Base-by-base conservation (phyloP, 2,797 vertebrate genomes). In the Eleutherodactylus coqui region DNA sequence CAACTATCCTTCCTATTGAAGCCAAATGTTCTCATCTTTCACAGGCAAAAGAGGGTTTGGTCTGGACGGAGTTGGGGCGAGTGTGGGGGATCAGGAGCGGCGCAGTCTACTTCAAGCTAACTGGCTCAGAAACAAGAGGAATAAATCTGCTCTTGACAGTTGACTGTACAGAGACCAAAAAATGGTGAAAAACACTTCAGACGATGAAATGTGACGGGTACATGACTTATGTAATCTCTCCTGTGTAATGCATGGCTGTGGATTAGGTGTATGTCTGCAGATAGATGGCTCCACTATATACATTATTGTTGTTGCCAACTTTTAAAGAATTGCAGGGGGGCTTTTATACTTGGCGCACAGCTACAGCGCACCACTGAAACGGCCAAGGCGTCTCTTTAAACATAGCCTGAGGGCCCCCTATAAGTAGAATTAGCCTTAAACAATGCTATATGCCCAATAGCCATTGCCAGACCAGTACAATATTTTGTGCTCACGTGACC, bases 1-100 rank as follows among this genome's bases (percentile, higher is more conserved):
- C 90, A 91, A 53, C 89, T 87, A 88, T 90, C 88, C 90, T 91
- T 86, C 86, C 47, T 88, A 89, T 83, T 83, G 49, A 85, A 87
- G 91, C 92, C 93, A 93, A 92, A 88, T 11, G 47, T 89, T 73
- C 85, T 93, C 91, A 38, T 88, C 32, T 93, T 92, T 91, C 93
- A 41, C 89, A 89, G 91, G 90, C 91, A 91, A 89, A 88, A 73
- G 70, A 73, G 85, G 84, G 87, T 89, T 87, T 88, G 85, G 90
- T 92, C 88, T 89, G 92, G 89, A 73, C 16, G 67, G 55, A 58
- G 82, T 75, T 80, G 85, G 83, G 86, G 87, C 83, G 69, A 72
- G 88, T 84, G 89, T 90, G 90, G 89, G 90, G 93, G 91, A 91
- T 91, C 89, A 91, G 91, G 89, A 88, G 90, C 70, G n/a, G 70